Evolutionary conservation across 1,140 invertebrate genomes (phyloP).

Genomic region (Sminthurides bifidus): DNA sequence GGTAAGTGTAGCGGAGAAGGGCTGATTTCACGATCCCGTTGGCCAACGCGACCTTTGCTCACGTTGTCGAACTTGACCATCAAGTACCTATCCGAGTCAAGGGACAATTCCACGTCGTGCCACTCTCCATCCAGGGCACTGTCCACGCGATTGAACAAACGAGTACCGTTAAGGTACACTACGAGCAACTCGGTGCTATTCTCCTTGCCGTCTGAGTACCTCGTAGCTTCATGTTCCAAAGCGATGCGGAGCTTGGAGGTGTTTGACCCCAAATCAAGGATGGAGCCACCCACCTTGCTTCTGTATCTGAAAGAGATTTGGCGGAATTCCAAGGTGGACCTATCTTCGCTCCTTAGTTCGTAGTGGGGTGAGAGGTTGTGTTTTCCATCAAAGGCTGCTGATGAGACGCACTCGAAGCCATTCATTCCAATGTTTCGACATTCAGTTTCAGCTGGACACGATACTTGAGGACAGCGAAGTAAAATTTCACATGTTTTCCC

Average conservation of each 20-base stretch:
- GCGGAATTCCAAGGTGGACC: constrained; percentile 15
- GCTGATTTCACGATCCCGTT: neutral
- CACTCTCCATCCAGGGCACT: constrained; percentile 34
- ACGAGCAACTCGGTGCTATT: constrained; percentile 1
- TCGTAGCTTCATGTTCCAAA: neutral
- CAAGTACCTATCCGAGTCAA: constrained; percentile 8
- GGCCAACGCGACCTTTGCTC: neutral
- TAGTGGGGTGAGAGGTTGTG: constrained; percentile 32
- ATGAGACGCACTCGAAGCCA: constrained; percentile 85
- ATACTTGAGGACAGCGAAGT: constrained; percentile 75
- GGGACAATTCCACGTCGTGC: constrained; percentile 32
- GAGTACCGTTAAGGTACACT: constrained; percentile 14
- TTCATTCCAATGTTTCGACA: constrained; percentile 65
- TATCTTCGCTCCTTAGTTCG: constrained; percentile 13
- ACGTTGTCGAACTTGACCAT: neutral
- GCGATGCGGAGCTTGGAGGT: neutral
- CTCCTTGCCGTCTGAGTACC: neutral
- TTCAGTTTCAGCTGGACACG: constrained; percentile 64
- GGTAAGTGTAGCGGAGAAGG: neutral
- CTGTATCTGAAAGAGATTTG: constrained; percentile 23
- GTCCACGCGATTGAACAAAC: neutral
- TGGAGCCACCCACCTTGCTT: constrained; percentile 20
- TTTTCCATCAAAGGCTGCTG: constrained; percentile 67
- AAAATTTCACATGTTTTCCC: constrained; percentile 78
- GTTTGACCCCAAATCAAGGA: constrained; percentile 6